Base-by-base conservation (phyloP, 1,140 invertebrate species). In the Metaphire vulgaris region DNA sequence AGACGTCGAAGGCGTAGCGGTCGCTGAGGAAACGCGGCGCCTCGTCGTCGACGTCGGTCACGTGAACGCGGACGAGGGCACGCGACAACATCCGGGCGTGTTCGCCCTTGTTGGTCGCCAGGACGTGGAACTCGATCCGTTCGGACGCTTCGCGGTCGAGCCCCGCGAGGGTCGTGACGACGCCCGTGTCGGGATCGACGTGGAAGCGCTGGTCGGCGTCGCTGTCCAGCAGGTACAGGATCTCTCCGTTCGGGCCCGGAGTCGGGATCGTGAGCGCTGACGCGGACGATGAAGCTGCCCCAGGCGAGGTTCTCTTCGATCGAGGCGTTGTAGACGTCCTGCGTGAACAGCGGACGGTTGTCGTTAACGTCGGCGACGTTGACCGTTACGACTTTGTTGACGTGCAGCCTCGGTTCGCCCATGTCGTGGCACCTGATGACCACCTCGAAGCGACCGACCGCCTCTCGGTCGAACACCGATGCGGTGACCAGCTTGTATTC, bases 101-200 rank as follows among this genome's bases (percentile, higher is more conserved):
- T 15, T 34, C n/a, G 28, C 33, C 69, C 15, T 29, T 30, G 0
- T 29, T 21, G n/a, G 32, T 41, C 2, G 33, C 32, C 6, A 29
- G 32, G 26, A 73, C 32, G 72, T 73, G 32, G 33, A 29, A 28
- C 26, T 72, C 75, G 14, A 76, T 28, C 6, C 74, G 33, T 14
- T 73, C 12, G 34, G 71, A 76, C 0, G 31, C 33, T 75, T 98
- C 95, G 67, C 94, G 88, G 85, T 98, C 95, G 80, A 97, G 86
- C 41, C 91, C 88, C 1, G 89, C 90, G 0, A 92, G 91, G 0
- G 94, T 96, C 0, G 92, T 92, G 69, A 97, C 84, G 72, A 95
- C 90, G 28, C 96, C 96, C 78, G 92, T 88, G 80, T 92, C 91
- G 14, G 91, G 89, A 86, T 98, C 93, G 79, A 98, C 91, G 81